Evolutionary conservation across 1,140 invertebrate species (phyloP), one percentile per base, ranked within the genome.

Genomic region (Octopus bimaculoides): DNA sequence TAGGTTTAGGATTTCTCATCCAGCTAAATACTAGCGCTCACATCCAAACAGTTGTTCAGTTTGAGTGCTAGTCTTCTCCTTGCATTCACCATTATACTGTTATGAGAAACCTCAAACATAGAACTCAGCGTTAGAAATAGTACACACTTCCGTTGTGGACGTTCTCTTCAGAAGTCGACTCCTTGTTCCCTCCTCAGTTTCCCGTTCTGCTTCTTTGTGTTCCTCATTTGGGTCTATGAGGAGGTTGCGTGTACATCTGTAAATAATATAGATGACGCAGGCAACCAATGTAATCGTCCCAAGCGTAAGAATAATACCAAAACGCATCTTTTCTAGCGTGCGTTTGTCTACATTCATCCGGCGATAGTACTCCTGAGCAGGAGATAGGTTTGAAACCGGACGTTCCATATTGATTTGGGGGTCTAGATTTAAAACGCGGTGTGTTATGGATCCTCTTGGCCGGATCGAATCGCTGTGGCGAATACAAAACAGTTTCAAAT

Each of bases 61-160:
- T n/a, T 71, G 26, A 14, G 14, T 71, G 26, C 26, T 10, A 6
- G 17, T 61, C 0, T 61, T 61, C 56, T 61, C 5, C 26, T n/a
- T 71, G 26, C 26, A 71, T 71, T n/a, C 26, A 17, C 14, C 17
- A n/a, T n/a, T 5, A n/a, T 71, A n/a, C 26, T 71, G 17, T 61
- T 61, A 12, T 61, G 9, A 9, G 17, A 12, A 12, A 12, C 5
- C 26, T 75, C 74, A 75, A 53, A 75, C 74, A 52, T 75, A 75
- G 74, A 75, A 75, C 74, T 75, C 74, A 17, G 74, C 52, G 41
- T 75, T 75, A 53, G 74, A 75, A 52, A 75, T 52, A 41, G 74
- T 75, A 53, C 74, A 75, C 41, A 75, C 52, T 8, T 75, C 74
- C 5, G 74, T 52, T 52, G 74, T 75, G 14, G 74, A 75, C 26